Conservation (phyloP, 2,888 invertebrate genomes). For the Tipula confusa region DNA sequence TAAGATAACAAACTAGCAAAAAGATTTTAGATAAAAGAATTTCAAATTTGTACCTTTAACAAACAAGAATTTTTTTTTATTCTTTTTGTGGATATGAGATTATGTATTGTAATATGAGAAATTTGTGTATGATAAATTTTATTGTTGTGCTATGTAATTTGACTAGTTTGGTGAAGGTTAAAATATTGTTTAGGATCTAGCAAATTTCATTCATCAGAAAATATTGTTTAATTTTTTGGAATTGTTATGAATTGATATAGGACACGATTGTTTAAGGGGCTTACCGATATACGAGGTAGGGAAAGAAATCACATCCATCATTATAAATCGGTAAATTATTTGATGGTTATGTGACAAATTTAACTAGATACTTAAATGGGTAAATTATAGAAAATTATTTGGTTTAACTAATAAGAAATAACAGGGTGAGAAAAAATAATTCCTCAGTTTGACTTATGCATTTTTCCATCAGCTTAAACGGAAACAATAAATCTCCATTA, state of each 20-base stretch:
- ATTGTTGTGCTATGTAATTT: neutral
- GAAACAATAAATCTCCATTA: too few species aligned
- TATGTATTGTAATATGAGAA: neutral
- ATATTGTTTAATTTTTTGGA: neutral
- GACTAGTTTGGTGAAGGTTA: neutral
- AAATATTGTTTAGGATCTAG: neutral
- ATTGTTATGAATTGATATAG: neutral
- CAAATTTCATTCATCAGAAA: neutral
- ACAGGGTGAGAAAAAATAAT: too few species aligned
- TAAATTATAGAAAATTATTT: too few species aligned
- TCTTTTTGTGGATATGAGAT: neutral
- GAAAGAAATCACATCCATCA: neutral
- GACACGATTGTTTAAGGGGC: neutral
- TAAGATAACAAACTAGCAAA: neutral
- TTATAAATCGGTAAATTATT: too few species aligned
- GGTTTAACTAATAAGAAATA: too few species aligned
- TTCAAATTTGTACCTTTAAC: neutral
- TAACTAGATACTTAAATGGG: too few species aligned
- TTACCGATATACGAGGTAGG: neutral
- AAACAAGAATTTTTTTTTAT: neutral
- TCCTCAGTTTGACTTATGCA: too few species aligned
- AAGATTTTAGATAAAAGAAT: neutral
- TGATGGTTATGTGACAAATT: too few species aligned
- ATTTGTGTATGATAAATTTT: conserved; percentile 6
- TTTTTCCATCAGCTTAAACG: too few species aligned